phyloP scores from a whole-genome alignment of 2,113 vertebrate genomes.

The Sorex fumeus region DNA sequence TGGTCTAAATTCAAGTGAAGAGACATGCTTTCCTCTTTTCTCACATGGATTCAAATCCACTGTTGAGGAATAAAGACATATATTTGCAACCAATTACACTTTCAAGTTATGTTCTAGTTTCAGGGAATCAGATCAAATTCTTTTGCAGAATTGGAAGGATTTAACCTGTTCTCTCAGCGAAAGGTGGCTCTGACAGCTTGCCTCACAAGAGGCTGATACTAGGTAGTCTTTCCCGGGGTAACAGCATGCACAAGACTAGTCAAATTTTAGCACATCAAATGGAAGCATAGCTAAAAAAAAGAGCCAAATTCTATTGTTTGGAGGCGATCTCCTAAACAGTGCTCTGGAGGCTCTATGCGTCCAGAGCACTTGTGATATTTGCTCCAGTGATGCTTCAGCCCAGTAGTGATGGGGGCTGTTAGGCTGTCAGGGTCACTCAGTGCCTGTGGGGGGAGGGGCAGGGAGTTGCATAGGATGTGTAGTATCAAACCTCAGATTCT shows the following conservation, averaged over 20 bases:
- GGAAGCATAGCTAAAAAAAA: slow-evolving; percentile 26
- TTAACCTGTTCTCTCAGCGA: slow-evolving; percentile 44
- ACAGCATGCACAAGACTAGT: background rate
- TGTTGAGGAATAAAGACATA: slow-evolving; percentile 52
- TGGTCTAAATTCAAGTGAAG: background rate
- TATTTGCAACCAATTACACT: slow-evolving; percentile 58
- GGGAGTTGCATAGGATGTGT: too few relatives aligned
- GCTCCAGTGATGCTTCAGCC: too few relatives aligned
- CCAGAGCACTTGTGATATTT: too few relatives aligned
- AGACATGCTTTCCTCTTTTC: slow-evolving; percentile 3
- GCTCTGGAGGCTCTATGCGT: too few relatives aligned
- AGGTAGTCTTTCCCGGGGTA: background rate
- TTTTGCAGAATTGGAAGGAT: slow-evolving; percentile 31
- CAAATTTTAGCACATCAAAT: background rate
- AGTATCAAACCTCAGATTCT: too few relatives aligned
- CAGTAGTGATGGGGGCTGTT: too few relatives aligned
- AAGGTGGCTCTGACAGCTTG: background rate
- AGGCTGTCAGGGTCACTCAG: too few relatives aligned
- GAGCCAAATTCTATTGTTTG: background rate
- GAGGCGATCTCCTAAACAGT: too few relatives aligned
- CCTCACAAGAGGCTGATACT: background rate
- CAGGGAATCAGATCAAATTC: slow-evolving; percentile 69
- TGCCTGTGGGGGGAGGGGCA: too few relatives aligned
- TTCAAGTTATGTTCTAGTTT: slow-evolving; percentile 62
- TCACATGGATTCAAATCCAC: slow-evolving; percentile 54